phyloP scores from a whole-genome alignment of 2,888 invertebrate species.

The Hemistola chrysoprasaria region DNA sequence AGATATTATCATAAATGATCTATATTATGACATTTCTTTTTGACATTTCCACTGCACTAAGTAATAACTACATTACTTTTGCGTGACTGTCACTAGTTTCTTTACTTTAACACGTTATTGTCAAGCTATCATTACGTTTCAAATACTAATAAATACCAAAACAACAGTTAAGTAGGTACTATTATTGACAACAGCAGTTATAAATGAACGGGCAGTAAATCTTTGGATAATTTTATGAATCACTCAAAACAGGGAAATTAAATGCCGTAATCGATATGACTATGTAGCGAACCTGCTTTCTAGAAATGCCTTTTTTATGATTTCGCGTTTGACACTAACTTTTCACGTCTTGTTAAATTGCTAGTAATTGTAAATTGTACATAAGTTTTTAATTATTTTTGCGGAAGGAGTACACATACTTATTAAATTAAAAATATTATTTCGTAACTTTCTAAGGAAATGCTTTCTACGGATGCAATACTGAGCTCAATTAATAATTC shows the following conservation, averaged over 20 bases:
- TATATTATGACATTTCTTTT: too few relatives aligned
- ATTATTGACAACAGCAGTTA: slow-evolving; percentile 8
- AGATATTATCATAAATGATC: too few relatives aligned
- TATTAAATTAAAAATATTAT: too few relatives aligned
- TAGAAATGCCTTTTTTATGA: slow-evolving; percentile 20
- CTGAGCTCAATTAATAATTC: too few relatives aligned
- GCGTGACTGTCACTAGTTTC: too few relatives aligned
- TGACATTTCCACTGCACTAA: too few relatives aligned
- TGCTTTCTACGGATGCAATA: too few relatives aligned
- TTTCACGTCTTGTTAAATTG: background rate
- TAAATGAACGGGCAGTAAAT: slow-evolving; percentile 9
- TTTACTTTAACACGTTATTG: background rate
- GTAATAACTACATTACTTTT: too few relatives aligned
- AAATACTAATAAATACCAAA: slow-evolving; percentile 14
- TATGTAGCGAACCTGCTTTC: slow-evolving; percentile 16
- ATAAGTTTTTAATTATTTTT: slow-evolving; percentile 18
- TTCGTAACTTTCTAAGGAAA: too few relatives aligned
- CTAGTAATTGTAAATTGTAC: slow-evolving; percentile 20
- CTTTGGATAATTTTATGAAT: slow-evolving; percentile 8
- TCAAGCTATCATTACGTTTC: slow-evolving; percentile 8
- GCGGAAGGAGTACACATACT: slow-evolving; percentile 4
- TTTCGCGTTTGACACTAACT: slow-evolving; percentile 12
- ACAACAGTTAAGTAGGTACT: slow-evolving; percentile 10
- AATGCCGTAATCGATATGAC: slow-evolving; percentile 8
- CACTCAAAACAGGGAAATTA: slow-evolving; percentile 11